phyloP scores from a whole-genome alignment of 1,140 invertebrate species.

The Drosophila jambulina region DNA sequence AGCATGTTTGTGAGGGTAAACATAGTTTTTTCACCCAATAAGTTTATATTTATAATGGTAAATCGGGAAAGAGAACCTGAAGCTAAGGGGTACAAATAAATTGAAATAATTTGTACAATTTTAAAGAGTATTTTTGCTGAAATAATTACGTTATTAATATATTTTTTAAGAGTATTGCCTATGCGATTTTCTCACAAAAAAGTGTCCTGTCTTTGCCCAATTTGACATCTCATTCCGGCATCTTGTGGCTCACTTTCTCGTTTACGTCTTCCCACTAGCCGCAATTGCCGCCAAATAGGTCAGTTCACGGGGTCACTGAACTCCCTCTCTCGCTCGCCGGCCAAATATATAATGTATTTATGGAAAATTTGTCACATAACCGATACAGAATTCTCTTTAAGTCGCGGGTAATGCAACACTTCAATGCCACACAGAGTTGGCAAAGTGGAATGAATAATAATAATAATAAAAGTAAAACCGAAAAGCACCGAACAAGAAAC shows the following conservation, averaged over 20 bases:
- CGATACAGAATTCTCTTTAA: constrained; percentile 16
- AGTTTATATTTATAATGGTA: not conserved
- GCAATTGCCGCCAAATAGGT: constrained; percentile 48
- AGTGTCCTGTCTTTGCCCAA: constrained; percentile 1
- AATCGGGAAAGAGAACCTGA: not conserved
- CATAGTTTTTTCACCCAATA: not conserved
- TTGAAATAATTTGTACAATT: not conserved
- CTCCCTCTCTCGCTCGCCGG: constrained; percentile 25
- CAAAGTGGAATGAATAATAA: constrained; percentile 37
- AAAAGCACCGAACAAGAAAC: constrained; percentile 53
- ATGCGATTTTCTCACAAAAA: not conserved
- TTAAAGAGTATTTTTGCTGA: no score
- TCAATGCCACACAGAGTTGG: constrained; percentile 59
- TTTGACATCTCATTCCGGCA: constrained; percentile 12
- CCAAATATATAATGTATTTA: constrained; percentile 50
- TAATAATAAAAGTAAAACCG: constrained; percentile 51
- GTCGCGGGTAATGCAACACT: constrained; percentile 58
- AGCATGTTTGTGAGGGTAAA: not conserved
- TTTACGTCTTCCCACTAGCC: constrained; percentile 14
- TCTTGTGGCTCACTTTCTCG: constrained; percentile 24
- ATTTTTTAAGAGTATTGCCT: not conserved
- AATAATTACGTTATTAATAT: not conserved
- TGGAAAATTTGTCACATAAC: constrained; percentile 57
- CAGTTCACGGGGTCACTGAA: constrained; percentile 55
- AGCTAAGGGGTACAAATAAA: not conserved